Percentiles rank a stretch among this genome's conserved stretches.
Conservation (phyloP, 2,888 invertebrate species). For the Amphimallon solstitiale region DNA sequence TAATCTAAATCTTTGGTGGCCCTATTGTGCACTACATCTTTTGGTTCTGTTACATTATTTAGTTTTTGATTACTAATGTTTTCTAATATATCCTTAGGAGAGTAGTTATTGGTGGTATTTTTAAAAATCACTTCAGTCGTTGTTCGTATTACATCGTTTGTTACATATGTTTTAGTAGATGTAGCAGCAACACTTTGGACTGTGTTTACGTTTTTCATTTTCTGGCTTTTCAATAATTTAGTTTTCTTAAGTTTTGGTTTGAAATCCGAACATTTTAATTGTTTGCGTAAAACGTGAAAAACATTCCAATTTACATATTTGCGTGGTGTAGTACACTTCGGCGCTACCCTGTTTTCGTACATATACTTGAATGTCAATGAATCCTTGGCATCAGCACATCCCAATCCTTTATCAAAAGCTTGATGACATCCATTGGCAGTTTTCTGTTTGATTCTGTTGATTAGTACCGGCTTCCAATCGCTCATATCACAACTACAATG, state of each 20-base stretch:
- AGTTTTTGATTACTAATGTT: too few species aligned
- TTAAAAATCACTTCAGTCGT: too few species aligned
- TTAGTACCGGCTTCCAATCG: conserved; percentile 71
- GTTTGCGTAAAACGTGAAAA: conserved; percentile 71
- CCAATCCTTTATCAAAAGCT: conserved; percentile 57
- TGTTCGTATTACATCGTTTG: background rate
- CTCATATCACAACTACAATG: conserved; percentile 76
- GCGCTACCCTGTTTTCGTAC: conserved; percentile 70
- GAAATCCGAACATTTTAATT: conserved; percentile 64
- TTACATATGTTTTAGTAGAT: background rate
- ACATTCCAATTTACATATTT: conserved; percentile 70
- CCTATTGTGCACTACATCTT: background rate
- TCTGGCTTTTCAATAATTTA: background rate
- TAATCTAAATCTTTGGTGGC: background rate
- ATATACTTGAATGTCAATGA: conserved; percentile 62
- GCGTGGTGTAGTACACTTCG: conserved; percentile 69
- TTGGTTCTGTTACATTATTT: background rate
- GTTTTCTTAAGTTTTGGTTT: conserved; percentile 56
- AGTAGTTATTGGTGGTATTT: background rate
- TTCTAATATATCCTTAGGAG: background rate
- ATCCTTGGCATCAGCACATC: conserved; percentile 54
- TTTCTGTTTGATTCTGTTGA: conserved; percentile 66
- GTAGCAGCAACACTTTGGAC: background rate
- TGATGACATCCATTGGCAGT: conserved; percentile 55
- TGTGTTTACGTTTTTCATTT: background rate